phyloP scores from a whole-genome alignment of 2,113 vertebrate genomes.

The Heterotis niloticus region DNA sequence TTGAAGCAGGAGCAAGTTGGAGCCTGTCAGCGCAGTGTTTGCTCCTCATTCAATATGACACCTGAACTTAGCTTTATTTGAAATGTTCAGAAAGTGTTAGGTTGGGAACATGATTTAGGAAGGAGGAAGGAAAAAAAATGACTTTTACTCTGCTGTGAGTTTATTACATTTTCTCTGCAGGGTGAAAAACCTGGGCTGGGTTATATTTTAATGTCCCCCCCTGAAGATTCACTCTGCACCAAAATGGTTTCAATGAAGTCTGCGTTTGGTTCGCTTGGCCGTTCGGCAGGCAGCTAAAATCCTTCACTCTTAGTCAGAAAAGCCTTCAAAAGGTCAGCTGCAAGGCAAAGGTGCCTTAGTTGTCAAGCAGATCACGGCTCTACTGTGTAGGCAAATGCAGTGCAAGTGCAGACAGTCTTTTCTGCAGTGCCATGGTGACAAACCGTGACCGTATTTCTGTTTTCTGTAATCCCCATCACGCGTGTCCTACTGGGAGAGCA shows the following conservation, averaged over 20 bases:
- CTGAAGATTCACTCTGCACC: not conserved
- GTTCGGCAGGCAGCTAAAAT: not conserved
- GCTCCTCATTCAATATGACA: slow-evolving; percentile 26
- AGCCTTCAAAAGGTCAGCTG: not conserved
- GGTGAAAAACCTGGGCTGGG: slow-evolving; percentile 1
- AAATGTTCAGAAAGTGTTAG: slow-evolving; percentile 25
- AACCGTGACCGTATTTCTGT: not conserved
- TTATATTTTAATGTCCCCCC: slow-evolving; percentile 7
- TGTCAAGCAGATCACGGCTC: not conserved
- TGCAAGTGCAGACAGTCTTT: not conserved
- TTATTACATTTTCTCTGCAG: slow-evolving; percentile 19
- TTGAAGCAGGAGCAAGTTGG: not conserved
- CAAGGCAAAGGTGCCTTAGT: not conserved
- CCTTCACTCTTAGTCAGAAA: slow-evolving; percentile 1
- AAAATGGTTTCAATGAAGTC: not conserved
- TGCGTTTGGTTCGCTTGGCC: not conserved
- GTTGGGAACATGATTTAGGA: slow-evolving; percentile 15
- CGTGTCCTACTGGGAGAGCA: not conserved
- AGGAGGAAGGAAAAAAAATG: not conserved
- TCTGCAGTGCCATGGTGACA: not conserved
- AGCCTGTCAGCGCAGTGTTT: slow-evolving; percentile 5
- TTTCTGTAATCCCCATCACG: not conserved
- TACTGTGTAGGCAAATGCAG: not conserved
- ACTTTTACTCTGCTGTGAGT: slow-evolving; percentile 5
- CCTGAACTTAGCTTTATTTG: slow-evolving; percentile 21